Percentiles rank a stretch among this genome's conserved stretches.
Conservation (phyloP, 2,797 vertebrate genomes). For the Oreortyx pictus region DNA sequence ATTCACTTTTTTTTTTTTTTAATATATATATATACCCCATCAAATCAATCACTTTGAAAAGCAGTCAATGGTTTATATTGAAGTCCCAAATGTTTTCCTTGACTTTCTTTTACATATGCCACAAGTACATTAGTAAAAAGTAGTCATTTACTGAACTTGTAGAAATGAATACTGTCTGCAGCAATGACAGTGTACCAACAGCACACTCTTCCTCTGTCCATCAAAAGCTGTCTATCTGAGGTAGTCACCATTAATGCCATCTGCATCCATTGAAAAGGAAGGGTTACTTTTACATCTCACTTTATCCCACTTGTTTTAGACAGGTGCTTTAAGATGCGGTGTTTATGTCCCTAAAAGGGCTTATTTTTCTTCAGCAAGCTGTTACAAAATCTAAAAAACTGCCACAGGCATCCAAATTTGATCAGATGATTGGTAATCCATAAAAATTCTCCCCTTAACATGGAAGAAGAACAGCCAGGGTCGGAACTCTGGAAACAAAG, state of each 20-base stretch:
- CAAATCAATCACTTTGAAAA: neutral
- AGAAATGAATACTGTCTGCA: neutral
- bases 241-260: neutral
- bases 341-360: neutral
- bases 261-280: neutral
- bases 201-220: neutral
- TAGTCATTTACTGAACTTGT: neutral
- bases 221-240: neutral
- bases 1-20: neutral
- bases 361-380: neutral
- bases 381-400: neutral
- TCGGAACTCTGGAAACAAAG: neutral
- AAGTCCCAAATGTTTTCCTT: neutral
- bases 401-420: neutral
- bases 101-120: neutral
- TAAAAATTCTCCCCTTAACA: neutral
- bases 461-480: neutral
- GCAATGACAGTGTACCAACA: neutral
- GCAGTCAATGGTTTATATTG: neutral
- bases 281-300: neutral
- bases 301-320: neutral
- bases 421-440: neutral
- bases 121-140: neutral
- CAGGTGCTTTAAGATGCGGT: neutral
- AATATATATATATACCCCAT: neutral